Conservation (phyloP, 2,797 vertebrate genomes). For the Manis pentadactyla region DNA sequence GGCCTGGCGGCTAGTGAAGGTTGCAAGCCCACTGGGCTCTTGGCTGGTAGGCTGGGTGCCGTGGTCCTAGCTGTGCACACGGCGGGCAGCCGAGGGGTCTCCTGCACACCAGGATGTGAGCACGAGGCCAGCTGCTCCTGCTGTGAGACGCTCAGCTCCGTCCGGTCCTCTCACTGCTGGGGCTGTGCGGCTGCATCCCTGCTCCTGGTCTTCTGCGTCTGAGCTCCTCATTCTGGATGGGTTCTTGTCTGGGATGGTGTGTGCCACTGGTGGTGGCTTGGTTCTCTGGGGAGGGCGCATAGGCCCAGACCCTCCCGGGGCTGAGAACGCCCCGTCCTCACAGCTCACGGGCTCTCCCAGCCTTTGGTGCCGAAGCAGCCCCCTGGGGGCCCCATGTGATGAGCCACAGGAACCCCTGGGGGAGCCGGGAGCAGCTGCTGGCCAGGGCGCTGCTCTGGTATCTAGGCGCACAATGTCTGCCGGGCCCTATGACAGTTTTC, state of each 20-base stretch:
- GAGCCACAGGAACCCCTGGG: neutral
- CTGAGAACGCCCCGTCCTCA: rapidly evolving
- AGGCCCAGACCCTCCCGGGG: neutral
- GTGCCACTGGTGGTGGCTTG: rapidly evolving
- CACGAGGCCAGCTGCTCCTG: neutral
- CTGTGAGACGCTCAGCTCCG: rapidly evolving
- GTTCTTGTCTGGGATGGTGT: neutral
- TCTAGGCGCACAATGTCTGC: neutral
- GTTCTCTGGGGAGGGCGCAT: neutral
- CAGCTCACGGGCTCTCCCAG: neutral
- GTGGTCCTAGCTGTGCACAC: rapidly evolving
- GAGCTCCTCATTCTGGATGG: rapidly evolving
- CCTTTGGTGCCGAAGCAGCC: neutral
- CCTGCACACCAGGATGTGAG: too few relatives aligned
- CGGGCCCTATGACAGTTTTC: rapidly evolving
- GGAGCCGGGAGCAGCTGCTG: rapidly evolving
- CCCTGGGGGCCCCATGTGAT: rapidly evolving
- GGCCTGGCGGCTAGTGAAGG: rapidly evolving
- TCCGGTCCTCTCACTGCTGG: rapidly evolving
- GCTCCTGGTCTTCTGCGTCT: rapidly evolving
- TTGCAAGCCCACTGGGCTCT: neutral
- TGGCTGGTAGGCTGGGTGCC: neutral
- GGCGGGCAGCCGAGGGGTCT: rapidly evolving
- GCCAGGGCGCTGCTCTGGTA: rapidly evolving
- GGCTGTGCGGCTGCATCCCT: rapidly evolving